A percentile compares a stretch with the other conserved stretches of the same genome.
Evolutionary conservation across 2,113 vertebrate genomes (phyloP).

Genomic region (Boleophthalmus pectinirostris): DNA sequence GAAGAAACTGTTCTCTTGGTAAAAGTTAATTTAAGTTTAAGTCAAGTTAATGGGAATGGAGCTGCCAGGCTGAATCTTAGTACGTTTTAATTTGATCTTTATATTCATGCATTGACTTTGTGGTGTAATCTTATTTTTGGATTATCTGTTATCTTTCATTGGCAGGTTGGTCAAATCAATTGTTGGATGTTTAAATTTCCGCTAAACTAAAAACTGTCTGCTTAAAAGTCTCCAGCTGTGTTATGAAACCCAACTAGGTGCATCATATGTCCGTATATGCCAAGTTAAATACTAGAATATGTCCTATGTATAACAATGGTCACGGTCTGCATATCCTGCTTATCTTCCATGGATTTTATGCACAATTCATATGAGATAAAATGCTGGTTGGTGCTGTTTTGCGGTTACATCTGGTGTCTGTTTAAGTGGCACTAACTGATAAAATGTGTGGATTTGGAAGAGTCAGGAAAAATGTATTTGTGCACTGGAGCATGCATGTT

Average conservation of each 20-base stretch:
- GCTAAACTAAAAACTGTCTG: conserved; percentile 19
- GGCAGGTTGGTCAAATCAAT: background rate
- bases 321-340: conserved; percentile 8
- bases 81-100: conserved; percentile 5
- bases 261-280: background rate
- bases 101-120: background rate
- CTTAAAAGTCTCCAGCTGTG: conserved; percentile 48
- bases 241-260: conserved; percentile 35
- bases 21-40: too few species aligned
- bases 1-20: too few species aligned
- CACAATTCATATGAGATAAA: conserved; percentile 27
- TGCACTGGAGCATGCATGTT: background rate
- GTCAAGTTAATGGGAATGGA: conserved; percentile 5
- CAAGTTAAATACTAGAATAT: background rate
- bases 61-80: background rate
- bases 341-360: background rate
- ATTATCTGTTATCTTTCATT: background rate
- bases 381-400: conserved; percentile 29
- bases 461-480: conserved; percentile 5
- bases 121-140: conserved; percentile 21
- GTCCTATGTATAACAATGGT: background rate
- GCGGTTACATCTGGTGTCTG: conserved; percentile 37
- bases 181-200: conserved; percentile 48
- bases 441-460: conserved; percentile 25
- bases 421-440: conserved; percentile 29